These are phyloP conservation scores for Hycleus cichorii DNA, from an alignment of 1,140 invertebrate species.

Conservation along the genomic window DNA sequence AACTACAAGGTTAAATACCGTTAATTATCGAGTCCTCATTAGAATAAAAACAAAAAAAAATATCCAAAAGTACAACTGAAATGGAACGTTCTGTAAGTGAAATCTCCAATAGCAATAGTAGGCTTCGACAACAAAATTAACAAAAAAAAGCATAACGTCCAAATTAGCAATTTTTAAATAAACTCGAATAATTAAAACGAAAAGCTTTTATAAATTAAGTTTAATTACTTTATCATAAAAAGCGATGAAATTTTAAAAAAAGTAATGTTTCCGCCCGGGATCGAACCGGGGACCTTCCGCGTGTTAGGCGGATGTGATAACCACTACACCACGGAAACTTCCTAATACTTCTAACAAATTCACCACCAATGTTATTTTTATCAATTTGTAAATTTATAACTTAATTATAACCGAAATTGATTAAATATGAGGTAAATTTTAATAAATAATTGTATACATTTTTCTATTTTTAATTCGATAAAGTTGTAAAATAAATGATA, in stretches of 20 bases:
- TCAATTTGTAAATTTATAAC: not conserved
- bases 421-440: too few species aligned
- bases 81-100: too few species aligned
- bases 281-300: constrained; percentile 41
- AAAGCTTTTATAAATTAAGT: not conserved
- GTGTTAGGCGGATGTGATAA: constrained; percentile 44
- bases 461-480: not conserved
- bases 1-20: too few species aligned
- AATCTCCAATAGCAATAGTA: too few species aligned
- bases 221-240: not conserved
- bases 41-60: too few species aligned
- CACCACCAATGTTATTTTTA: not conserved
- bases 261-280: constrained; percentile 40
- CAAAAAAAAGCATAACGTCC: too few species aligned
- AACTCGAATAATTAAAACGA: too few species aligned
- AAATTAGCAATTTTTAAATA: too few species aligned
- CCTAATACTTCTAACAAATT: not conserved
- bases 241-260: constrained; percentile 6
- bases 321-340: constrained; percentile 40
- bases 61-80: too few species aligned
- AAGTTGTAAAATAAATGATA: too few species aligned
- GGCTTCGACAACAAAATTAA: too few species aligned
- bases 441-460: not conserved
- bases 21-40: not conserved
- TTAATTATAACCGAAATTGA: too few species aligned